Base-by-base conservation (phyloP, 2,797 vertebrate genomes). In the Phaenicophaeus curvirostris region DNA sequence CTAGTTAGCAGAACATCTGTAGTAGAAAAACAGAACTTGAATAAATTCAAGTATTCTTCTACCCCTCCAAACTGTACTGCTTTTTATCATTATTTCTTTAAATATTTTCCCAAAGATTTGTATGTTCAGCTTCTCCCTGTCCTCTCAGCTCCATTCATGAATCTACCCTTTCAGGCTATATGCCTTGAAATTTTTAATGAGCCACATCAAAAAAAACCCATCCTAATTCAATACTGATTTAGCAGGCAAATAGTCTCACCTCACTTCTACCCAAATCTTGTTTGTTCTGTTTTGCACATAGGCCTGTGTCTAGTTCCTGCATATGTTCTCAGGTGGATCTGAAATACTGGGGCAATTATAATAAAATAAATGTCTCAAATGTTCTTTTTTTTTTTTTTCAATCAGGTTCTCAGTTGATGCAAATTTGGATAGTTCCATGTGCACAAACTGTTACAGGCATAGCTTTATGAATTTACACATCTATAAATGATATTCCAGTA, bases 401-500 rank as follows among this genome's bases (percentile, higher is more conserved):
- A 37, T 73, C 51, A 88, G 73, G 35, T 50, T 81, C 67, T 88
- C 37, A 28, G 39, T 62, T 78, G 67, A 62, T 86, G 58, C 46
- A 92, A 41, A 75, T 91, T 89, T 51, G 73, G 69, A 41, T 69
- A 57, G 76, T 87, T 94, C 89, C 93, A 94, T 6, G 41, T 57
- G 77, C 85, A 89, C 92, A 95, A 91, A 92, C 66, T 93, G 79
- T 92, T 89, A 91, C 85, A 90, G 51, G 85, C 58, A 94, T 14
- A 86, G 51, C 73, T 89, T 91, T 91, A 71, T 93, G 83, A 94
- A 96, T 96, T 93, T 92, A 76, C 80, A 90, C 71, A 74, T 82
- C 91, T 73, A 93, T 93, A 93, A 96, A 90, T 94, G 95, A 95
- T 93, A 94, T 94, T 97, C 89, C 91, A 96, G 89, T 67, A 42